A percentile compares a stretch with the other conserved stretches of the same genome.
These are phyloP conservation scores for Stenotaenia linearis DNA, from an alignment of 2,888 invertebrate genomes.

Conservation along the genomic window DNA sequence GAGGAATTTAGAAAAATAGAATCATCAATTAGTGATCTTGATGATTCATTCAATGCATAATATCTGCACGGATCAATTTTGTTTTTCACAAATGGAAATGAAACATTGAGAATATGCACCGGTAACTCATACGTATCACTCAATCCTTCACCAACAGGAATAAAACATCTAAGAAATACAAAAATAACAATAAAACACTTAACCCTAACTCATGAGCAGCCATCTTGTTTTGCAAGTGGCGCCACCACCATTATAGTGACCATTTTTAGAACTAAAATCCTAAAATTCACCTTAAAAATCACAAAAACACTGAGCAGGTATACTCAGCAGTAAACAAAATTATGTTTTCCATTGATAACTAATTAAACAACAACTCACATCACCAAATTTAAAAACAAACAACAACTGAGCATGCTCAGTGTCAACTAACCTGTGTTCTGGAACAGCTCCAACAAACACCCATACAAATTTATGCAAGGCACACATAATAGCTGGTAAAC, in stretches of 20 bases:
- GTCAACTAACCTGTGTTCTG: constrained; percentile 49
- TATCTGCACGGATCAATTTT: not conserved
- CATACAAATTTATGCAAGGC: constrained; percentile 70
- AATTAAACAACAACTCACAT: too few species aligned
- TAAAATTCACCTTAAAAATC: not conserved
- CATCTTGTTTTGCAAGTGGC: too few species aligned
- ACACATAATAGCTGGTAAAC: constrained; percentile 64
- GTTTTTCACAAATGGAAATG: not conserved
- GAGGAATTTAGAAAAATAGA: not conserved
- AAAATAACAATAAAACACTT: not conserved
- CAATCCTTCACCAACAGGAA: not conserved
- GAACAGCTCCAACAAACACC: constrained; percentile 63
- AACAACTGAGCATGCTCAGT: not conserved
- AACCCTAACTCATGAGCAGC: too few species aligned
- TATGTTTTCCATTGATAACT: too few species aligned
- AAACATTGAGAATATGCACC: not conserved
- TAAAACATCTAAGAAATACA: not conserved
- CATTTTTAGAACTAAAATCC: not conserved
- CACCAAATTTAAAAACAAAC: too few species aligned
- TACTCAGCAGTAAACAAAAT: not conserved
- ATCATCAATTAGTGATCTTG: not conserved
- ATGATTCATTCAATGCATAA: not conserved
- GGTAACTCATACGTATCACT: constrained; percentile 22
- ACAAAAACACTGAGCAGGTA: not conserved
- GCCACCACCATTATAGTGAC: too few species aligned